Percentiles rank a stretch among this genome's conserved stretches.
phyloP scores from a whole-genome alignment of 2,888 invertebrate species.

The Subacronicta megacephala region DNA sequence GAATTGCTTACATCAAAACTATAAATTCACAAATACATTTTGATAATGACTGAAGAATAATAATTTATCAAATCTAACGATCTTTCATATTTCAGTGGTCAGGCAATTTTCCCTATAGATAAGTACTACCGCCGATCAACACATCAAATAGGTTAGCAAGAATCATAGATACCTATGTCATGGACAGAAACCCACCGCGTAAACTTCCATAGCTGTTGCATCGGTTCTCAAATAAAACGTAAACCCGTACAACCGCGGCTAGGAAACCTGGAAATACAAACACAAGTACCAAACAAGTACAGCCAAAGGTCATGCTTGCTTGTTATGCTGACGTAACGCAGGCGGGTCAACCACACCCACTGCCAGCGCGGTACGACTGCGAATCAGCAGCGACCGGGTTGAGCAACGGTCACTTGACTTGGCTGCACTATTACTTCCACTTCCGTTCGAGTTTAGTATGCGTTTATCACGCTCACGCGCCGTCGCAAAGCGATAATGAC shows the following conservation, averaged over 20 bases:
- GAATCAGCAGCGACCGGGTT: constrained; percentile 36
- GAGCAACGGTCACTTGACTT: constrained; percentile 30
- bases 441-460: constrained; percentile 20
- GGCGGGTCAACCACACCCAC: constrained; percentile 58
- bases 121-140: too few relatives aligned
- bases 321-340: constrained; percentile 48
- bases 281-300: constrained; percentile 2
- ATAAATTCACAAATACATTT: too few relatives aligned
- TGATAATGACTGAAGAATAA: too few relatives aligned
- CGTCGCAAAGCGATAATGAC: too few relatives aligned
- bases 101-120: too few relatives aligned
- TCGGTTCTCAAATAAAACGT: neutral
- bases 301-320: constrained; percentile 37
- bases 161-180: neutral
- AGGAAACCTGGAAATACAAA: constrained; percentile 12
- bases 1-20: too few relatives aligned
- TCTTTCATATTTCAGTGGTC: too few relatives aligned
- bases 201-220: neutral
- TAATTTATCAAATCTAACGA: too few relatives aligned
- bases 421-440: constrained; percentile 15
- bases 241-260: neutral
- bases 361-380: constrained; percentile 15
- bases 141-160: too few relatives aligned
- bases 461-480: neutral
- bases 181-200: neutral